Evolutionary conservation across 2,888 invertebrate species (phyloP).

Genomic region (Ochlodes sylvanus): DNA sequence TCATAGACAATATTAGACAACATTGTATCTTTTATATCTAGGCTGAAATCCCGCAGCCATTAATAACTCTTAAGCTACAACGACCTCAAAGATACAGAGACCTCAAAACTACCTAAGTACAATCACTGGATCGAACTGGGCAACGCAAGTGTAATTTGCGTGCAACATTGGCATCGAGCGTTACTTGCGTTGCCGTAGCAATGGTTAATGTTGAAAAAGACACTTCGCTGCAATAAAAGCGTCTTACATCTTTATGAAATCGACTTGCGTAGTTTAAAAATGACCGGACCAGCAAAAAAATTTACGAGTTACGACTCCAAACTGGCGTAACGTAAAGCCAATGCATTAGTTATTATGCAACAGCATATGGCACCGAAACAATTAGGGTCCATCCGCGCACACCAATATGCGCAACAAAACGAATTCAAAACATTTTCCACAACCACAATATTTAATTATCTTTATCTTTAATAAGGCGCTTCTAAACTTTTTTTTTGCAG

Average conservation of each 20-base stretch:
- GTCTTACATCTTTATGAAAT: too few relatives aligned
- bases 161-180: not conserved
- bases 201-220: too few relatives aligned
- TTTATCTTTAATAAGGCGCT: conserved; percentile 1
- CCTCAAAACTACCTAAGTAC: not conserved
- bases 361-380: too few relatives aligned
- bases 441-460: not conserved
- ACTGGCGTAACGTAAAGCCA: too few relatives aligned
- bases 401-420: not conserved
- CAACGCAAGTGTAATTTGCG: not conserved
- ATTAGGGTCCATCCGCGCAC: too few relatives aligned
- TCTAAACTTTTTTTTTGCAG: not conserved
- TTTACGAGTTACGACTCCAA: too few relatives aligned
- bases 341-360: too few relatives aligned
- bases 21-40: not conserved
- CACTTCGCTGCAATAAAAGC: too few relatives aligned
- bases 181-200: too few relatives aligned
- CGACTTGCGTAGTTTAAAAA: too few relatives aligned
- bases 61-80: conserved; percentile 2
- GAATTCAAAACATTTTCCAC: not conserved
- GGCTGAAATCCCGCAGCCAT: conserved; percentile 3
- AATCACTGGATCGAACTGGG: not conserved
- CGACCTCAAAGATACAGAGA: not conserved
- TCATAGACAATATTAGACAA: not conserved
- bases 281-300: too few relatives aligned